A percentile compares a stretch with the other conserved stretches of the same genome.
phyloP scores from a whole-genome alignment of 2,797 vertebrate genomes.

The Anguilla marmorata region DNA sequence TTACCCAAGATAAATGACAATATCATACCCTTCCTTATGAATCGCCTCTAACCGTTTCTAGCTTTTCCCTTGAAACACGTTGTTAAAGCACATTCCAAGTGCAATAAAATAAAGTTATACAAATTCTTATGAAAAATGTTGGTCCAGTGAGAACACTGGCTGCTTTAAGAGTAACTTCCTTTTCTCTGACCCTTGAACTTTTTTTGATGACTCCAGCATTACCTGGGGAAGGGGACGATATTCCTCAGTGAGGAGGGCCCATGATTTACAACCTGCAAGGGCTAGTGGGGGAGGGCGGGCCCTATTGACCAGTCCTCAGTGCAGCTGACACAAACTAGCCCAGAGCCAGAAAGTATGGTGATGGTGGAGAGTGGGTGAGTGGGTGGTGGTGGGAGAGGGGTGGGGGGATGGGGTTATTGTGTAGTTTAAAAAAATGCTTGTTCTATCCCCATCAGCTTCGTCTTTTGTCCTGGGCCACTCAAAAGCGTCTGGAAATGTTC shows the following conservation, averaged over 20 bases:
- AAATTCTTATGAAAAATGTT: neutral
- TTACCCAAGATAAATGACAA: neutral
- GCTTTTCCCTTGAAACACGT: neutral
- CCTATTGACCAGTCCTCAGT: slow-evolving; percentile 42
- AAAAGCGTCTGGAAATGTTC: slow-evolving; percentile 42
- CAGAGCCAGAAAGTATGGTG: slow-evolving; percentile 41
- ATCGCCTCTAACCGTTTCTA: neutral
- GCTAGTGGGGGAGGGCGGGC: slow-evolving; percentile 39
- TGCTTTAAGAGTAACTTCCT: slow-evolving; percentile 28
- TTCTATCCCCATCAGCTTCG: slow-evolving; percentile 70
- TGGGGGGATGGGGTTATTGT: slow-evolving; percentile 44
- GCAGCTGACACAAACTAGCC: slow-evolving; percentile 58
- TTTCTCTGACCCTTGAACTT: slow-evolving; percentile 50
- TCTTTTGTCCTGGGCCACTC: slow-evolving; percentile 61
- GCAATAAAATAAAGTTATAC: neutral
- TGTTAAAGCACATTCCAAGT: neutral
- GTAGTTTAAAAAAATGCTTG: slow-evolving; percentile 61
- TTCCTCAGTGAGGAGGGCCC: slow-evolving; percentile 48
- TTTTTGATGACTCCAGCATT: slow-evolving; percentile 7
- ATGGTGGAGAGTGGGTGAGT: too few species aligned
- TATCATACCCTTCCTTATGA: neutral
- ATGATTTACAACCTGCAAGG: slow-evolving; percentile 61
- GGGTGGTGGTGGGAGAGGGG: neutral
- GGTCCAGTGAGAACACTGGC: neutral
- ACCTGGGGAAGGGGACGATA: slow-evolving; percentile 50